Evolutionary conservation across 2,113 vertebrate genomes (phyloP).

Genomic region (Pachypanchax playfairii): DNA sequence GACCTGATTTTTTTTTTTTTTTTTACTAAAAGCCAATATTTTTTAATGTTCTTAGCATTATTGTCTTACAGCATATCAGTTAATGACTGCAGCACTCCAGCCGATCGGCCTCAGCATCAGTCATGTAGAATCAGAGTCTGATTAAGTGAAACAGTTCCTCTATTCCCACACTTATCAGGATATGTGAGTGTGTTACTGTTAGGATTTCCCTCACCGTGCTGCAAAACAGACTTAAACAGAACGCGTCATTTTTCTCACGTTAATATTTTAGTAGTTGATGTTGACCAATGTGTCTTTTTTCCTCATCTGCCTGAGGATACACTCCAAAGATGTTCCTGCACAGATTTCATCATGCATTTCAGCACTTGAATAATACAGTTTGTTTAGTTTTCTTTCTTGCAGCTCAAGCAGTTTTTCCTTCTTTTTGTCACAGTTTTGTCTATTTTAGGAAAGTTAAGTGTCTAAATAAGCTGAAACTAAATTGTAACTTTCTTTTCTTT

Average conservation of each 20-base stretch:
- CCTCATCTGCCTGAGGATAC: conserved; percentile 36
- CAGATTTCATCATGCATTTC: conserved; percentile 6
- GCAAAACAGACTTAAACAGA: conserved; percentile 16
- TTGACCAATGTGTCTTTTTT: conserved; percentile 20
- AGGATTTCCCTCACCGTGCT: neutral
- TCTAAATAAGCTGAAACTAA: too few relatives aligned
- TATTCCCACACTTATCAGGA: neutral
- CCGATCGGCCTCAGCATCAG: too few relatives aligned
- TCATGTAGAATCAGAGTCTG: too few relatives aligned
- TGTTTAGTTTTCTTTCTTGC: neutral
- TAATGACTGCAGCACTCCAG: too few relatives aligned
- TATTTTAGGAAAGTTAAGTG: conserved; percentile 14
- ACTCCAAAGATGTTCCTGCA: conserved; percentile 7
- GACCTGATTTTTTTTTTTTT: too few relatives aligned
- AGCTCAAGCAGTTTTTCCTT: conserved; percentile 16
- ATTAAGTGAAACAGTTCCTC: too few relatives aligned
- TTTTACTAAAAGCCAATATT: too few relatives aligned
- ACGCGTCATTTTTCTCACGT: neutral
- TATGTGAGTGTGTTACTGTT: neutral
- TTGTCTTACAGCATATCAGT: too few relatives aligned
- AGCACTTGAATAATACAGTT: conserved; percentile 22
- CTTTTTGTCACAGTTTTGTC: neutral
- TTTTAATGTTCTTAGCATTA: too few relatives aligned
- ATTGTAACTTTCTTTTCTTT: neutral
- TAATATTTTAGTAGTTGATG: conserved; percentile 34